Base-by-base conservation (phyloP, 2,797 vertebrate species). In the Pachyuromys duprasi region DNA sequence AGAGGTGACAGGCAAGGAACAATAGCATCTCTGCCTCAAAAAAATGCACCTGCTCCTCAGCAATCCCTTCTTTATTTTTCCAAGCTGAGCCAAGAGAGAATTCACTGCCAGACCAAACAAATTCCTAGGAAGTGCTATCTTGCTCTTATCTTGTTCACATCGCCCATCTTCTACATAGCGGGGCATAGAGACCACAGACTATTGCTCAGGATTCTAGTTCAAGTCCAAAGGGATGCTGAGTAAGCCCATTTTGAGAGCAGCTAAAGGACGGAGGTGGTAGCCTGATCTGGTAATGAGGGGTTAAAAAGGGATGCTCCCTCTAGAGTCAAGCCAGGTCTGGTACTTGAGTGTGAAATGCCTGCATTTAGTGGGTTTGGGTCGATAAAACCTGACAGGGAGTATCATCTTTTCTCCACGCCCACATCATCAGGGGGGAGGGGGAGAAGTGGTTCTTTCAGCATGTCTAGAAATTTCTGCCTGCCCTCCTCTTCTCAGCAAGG, bases 401-500 rank as follows among this genome's bases (percentile, higher is more conserved):
- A 86, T 74, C 33, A 49, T 79, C 55, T 91, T 93, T 89, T 82
- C 62, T 93, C 90, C 79, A 80, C 69, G 96, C 53, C 49, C 72
- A 89, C 72, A 60, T 36, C 69, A 78, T 83, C 22, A 69, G 3
- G 12, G 12, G 14, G 13, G 31, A 11, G 3, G 26, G 0, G 0
- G 3, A 49, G 45, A 83, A 39, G 39, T 62, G 83, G 74, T 22
- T 82, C 75, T 91, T 95, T 89, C 55, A 81, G 5, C n/a, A 74
- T 53, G 81, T 62, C 83, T 81, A 94, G 83, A 95, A 94, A 95
- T 90, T 80, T 94, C 90, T 93, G 45, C 69, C 78, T 86, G 84
- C 36, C 28, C 91, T 82, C 89, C 31, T 95, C 62, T 95, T 84
- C 89, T 94, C 69, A 76, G 82, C 82, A 92, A 93, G 87, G 93